phyloP scores from a whole-genome alignment of 2,797 vertebrate species.

The Phoxinus dragarum region DNA sequence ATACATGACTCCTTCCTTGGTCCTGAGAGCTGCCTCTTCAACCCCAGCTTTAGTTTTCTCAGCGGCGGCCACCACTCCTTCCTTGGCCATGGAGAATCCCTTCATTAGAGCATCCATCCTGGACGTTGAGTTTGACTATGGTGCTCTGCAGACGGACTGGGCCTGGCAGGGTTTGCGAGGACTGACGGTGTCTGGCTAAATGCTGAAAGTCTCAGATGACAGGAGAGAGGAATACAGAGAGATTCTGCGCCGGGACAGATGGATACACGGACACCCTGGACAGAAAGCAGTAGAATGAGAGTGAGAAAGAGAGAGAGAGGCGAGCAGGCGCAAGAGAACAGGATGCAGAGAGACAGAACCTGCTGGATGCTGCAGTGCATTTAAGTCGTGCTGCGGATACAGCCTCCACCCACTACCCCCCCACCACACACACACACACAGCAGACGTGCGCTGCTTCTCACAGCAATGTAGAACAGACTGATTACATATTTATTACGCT shows the following conservation, averaged over 20 bases:
- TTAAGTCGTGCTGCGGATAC: slow-evolving; percentile 67
- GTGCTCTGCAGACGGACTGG: slow-evolving; percentile 40
- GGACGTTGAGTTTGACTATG: slow-evolving; percentile 64
- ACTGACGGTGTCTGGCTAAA: slow-evolving; percentile 25
- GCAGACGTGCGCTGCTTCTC: slow-evolving; percentile 35
- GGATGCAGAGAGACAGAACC: slow-evolving; percentile 68
- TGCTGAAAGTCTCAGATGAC: slow-evolving; percentile 63
- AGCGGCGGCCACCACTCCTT: slow-evolving; percentile 95
- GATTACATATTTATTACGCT: slow-evolving; percentile 62
- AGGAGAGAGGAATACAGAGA: slow-evolving; percentile 46
- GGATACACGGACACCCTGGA: slow-evolving; percentile 43
- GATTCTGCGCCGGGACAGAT: slow-evolving; percentile 49
- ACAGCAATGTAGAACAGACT: slow-evolving; percentile 44
- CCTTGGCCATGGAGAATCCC: slow-evolving; percentile 97
- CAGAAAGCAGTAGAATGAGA: slow-evolving; percentile 21
- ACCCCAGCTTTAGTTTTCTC: slow-evolving; percentile 99
- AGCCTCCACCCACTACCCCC: slow-evolving; percentile 46
- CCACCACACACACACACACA: slow-evolving; percentile 13
- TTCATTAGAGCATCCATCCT: slow-evolving; percentile 97
- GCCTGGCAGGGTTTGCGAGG: slow-evolving; percentile 61
- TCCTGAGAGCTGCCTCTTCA: slow-evolving; percentile 95
- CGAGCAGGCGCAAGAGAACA: slow-evolving; percentile 61
- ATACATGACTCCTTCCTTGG: slow-evolving; percentile 98
- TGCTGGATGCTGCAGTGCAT: slow-evolving; percentile 80
- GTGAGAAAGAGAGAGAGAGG: slow-evolving; percentile 49